These are phyloP conservation scores for Meloidogyne floridensis DNA, from an alignment of 1,140 invertebrate genomes.

Conservation along the genomic window DNA sequence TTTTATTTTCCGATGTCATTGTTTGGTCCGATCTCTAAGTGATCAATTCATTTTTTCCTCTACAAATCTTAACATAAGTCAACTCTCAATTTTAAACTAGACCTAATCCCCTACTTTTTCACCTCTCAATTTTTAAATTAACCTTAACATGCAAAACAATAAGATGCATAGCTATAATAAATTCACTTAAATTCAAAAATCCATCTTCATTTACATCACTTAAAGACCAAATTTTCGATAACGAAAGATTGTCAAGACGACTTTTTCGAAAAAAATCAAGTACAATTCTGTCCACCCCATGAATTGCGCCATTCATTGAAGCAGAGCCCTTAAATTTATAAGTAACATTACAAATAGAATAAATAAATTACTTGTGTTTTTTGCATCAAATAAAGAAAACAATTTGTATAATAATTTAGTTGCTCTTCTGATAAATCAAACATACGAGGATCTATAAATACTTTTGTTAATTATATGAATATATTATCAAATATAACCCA, in stretches of 20 bases:
- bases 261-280: constrained; percentile 49
- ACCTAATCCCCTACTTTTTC: background rate
- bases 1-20: no score
- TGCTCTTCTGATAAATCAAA: constrained; percentile 53
- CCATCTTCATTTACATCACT: constrained; percentile 84
- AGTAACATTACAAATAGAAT: background rate
- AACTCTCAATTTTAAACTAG: background rate
- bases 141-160: constrained; percentile 70
- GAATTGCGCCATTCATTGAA: constrained; percentile 40
- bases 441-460: constrained; percentile 39
- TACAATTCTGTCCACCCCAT: constrained; percentile 23
- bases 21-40: no score
- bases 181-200: constrained; percentile 89
- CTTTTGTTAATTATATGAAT: background rate
- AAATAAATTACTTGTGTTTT: constrained; percentile 43
- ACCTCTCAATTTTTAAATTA: background rate
- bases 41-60: no score
- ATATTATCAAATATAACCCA: background rate
- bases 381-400: constrained; percentile 43
- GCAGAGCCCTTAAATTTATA: constrained; percentile 32
- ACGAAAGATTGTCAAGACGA: constrained; percentile 35
- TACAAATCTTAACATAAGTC: constrained; percentile 13
- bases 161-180: constrained; percentile 96
- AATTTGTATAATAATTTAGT: constrained; percentile 49
- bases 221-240: constrained; percentile 82